Conservation (phyloP, 1,140 invertebrate species). For the Hetaerina americana region DNA sequence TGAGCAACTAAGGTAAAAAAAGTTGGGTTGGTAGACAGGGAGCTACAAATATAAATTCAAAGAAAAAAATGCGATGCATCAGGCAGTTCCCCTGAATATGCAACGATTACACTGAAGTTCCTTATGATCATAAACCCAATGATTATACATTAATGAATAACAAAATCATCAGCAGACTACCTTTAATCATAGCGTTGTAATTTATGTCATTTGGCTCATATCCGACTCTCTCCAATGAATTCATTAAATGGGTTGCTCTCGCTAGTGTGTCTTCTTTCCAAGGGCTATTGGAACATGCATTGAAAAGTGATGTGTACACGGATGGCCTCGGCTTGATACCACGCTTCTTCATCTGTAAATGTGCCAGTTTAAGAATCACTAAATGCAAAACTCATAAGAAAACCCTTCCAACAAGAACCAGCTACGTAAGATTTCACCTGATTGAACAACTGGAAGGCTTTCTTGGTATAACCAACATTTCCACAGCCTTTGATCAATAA, state of each 20-base stretch:
- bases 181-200: conserved; percentile 80
- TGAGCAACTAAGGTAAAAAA: too few relatives aligned
- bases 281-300: conserved; percentile 73
- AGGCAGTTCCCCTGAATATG: too few relatives aligned
- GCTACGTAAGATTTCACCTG: conserved; percentile 27
- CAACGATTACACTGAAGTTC: too few relatives aligned
- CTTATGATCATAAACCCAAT: too few relatives aligned
- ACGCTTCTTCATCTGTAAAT: conserved; percentile 54
- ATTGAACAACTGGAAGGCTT: conserved; percentile 69
- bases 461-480: conserved; percentile 63
- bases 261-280: conserved; percentile 44
- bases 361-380: neutral
- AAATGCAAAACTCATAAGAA: too few relatives aligned
- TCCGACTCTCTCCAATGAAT: conserved; percentile 52
- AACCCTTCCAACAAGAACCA: too few relatives aligned
- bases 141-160: too few relatives aligned
- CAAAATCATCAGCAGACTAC: too few relatives aligned
- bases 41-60: too few relatives aligned
- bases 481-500: conserved; percentile 68
- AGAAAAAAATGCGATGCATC: too few relatives aligned
- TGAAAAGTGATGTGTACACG: conserved; percentile 73
- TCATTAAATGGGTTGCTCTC: conserved; percentile 46
- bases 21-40: too few relatives aligned
- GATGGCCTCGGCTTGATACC: conserved; percentile 48
- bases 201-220: conserved; percentile 57